phyloP scores from a whole-genome alignment of 2,888 invertebrate genomes.

The Agelastica alni region DNA sequence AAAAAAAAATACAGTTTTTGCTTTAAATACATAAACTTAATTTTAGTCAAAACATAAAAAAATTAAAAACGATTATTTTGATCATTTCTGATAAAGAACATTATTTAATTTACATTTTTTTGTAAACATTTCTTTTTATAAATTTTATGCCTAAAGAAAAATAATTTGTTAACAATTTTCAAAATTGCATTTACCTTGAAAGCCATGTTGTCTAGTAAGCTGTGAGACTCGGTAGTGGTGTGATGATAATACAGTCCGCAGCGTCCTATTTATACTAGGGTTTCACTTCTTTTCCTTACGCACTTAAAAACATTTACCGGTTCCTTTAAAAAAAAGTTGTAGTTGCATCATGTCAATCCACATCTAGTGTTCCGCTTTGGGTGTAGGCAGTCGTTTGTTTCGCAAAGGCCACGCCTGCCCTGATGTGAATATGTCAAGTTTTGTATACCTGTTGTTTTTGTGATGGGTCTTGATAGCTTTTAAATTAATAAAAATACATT shows the following conservation, averaged over 20 bases:
- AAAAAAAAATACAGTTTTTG: too few species aligned
- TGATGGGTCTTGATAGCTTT: too few species aligned
- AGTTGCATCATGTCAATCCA: slow-evolving; percentile 11
- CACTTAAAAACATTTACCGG: slow-evolving; percentile 20
- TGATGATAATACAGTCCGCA: slow-evolving; percentile 9
- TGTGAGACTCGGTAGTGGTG: slow-evolving; percentile 4
- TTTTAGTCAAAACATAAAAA: too few species aligned
- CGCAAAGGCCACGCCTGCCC: slow-evolving; percentile 18
- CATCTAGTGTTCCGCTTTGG: slow-evolving; percentile 17
- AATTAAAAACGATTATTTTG: background rate
- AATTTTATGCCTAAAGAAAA: slow-evolving; percentile 13
- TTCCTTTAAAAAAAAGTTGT: slow-evolving; percentile 21
- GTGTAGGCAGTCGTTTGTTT: slow-evolving; percentile 17
- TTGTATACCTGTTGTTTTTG: slow-evolving; percentile 5
- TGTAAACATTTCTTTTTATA: too few species aligned
- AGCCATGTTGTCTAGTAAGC: slow-evolving; percentile 18
- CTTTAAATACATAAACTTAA: too few species aligned
- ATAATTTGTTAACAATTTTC: too few species aligned
- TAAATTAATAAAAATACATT: too few species aligned
- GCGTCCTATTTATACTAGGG: slow-evolving; percentile 24
- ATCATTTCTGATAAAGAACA: too few species aligned
- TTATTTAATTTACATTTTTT: too few species aligned
- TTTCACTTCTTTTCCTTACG: slow-evolving; percentile 18
- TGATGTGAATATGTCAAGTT: slow-evolving; percentile 12
- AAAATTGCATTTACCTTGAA: slow-evolving; percentile 19